Evolutionary conservation across 2,113 vertebrate species (phyloP).

Genomic region (Pseudorhombus dupliciocellatus): DNA sequence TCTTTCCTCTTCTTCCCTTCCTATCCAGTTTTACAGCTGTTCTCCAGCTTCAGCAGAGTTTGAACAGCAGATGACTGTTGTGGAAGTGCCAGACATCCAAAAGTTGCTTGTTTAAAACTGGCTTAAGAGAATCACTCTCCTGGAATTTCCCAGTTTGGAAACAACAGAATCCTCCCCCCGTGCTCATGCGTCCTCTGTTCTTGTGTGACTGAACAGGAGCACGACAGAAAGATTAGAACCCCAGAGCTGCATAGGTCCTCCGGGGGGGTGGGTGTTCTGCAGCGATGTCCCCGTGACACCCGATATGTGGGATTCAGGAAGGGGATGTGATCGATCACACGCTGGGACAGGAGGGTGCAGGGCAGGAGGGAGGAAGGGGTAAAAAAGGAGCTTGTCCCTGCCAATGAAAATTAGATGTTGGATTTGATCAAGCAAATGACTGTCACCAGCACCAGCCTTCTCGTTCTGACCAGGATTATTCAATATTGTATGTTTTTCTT

Average conservation of each 20-base stretch:
- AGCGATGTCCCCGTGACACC: constrained; percentile 82
- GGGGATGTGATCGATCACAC: constrained; percentile 79
- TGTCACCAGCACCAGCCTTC: constrained; percentile 5
- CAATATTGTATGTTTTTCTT: not conserved
- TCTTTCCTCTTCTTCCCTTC: too few relatives aligned
- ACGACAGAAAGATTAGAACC: constrained; percentile 78
- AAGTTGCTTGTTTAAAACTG: too few relatives aligned
- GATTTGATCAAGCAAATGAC: constrained; percentile 31
- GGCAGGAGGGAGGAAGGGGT: constrained; percentile 3
- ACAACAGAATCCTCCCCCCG: not conserved
- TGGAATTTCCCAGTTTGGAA: too few relatives aligned
- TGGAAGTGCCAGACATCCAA: too few relatives aligned
- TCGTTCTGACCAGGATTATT: not conserved
- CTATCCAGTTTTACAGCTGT: too few relatives aligned
- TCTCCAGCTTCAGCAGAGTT: too few relatives aligned
- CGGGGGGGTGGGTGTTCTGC: constrained; percentile 54
- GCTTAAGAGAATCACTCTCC: too few relatives aligned
- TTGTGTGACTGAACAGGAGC: constrained; percentile 56
- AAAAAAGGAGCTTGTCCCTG: constrained; percentile 28
- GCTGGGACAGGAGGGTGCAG: constrained; percentile 12
- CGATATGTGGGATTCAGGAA: constrained; percentile 74
- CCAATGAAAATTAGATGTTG: constrained; percentile 40
- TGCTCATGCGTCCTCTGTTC: constrained; percentile 2
- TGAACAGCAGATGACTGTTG: too few relatives aligned
- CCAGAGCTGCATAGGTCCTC: constrained; percentile 71